Evolutionary conservation across 2,797 vertebrate species (phyloP).

Genomic region (Champsocephalus esox): DNA sequence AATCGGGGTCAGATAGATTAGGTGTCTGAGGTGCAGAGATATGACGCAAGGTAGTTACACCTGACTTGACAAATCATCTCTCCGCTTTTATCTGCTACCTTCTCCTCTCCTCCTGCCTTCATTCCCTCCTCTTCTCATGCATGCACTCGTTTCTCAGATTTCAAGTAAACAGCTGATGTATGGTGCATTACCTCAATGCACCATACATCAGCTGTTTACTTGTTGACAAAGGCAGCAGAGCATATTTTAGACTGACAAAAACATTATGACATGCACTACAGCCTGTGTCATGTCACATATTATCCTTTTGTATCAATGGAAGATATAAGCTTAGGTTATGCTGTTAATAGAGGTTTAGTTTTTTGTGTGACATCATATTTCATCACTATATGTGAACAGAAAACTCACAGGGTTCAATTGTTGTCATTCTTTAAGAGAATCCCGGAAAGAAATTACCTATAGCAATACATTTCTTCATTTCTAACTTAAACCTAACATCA

Average conservation of each 20-base stretch:
- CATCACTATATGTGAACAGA: neutral
- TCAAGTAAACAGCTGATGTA: constrained; percentile 68
- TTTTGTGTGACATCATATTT: neutral
- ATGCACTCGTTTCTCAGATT: constrained; percentile 49
- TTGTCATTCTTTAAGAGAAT: neutral
- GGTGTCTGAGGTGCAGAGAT: constrained; percentile 69
- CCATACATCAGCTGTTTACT: too few relatives aligned
- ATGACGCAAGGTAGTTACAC: constrained; percentile 63
- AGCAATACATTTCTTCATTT: neutral
- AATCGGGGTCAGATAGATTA: constrained; percentile 65
- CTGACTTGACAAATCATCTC: constrained; percentile 74
- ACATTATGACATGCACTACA: constrained; percentile 33
- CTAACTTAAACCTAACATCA: constrained; percentile 3
- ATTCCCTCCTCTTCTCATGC: constrained; percentile 26
- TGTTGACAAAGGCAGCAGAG: constrained; percentile 60
- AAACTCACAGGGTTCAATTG: neutral
- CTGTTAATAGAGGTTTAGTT: neutral
- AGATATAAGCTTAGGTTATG: constrained; percentile 9
- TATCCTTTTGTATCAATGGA: constrained; percentile 17
- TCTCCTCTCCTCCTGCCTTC: constrained; percentile 15
- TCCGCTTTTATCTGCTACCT: constrained; percentile 42
- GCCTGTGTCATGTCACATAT: constrained; percentile 44
- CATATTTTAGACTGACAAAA: constrained; percentile 66
- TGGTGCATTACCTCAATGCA: constrained; percentile 1
- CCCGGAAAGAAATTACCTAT: neutral